Evolutionary conservation across 2,888 invertebrate genomes (phyloP).

Genomic region (Galeopsomyia nigrocyanea): DNA sequence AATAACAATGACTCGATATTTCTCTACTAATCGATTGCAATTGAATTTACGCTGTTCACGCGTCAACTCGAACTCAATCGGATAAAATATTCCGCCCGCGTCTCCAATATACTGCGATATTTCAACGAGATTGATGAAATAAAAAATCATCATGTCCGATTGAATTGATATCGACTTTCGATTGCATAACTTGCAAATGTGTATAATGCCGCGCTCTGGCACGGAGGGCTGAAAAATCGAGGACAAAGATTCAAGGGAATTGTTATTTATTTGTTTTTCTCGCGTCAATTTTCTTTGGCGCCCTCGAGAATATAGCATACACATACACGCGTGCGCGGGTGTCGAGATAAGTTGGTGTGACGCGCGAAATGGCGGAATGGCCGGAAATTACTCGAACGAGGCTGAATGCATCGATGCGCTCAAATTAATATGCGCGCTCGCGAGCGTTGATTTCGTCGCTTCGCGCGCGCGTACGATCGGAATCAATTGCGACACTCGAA

Average conservation of each 20-base stretch:
- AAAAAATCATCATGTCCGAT: conserved; percentile 14
- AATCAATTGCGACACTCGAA: conserved; percentile 26
- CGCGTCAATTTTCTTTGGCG: conserved; percentile 26
- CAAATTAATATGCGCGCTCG: conserved; percentile 36
- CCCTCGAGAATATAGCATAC: neutral
- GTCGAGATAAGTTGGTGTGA: no score
- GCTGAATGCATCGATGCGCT: conserved; percentile 29
- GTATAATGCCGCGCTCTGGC: neutral
- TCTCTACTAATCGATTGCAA: no score
- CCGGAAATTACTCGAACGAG: conserved; percentile 33
- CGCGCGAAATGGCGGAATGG: conserved; percentile 18
- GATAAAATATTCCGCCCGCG: neutral
- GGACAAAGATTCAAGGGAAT: conserved; percentile 38
- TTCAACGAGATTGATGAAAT: neutral
- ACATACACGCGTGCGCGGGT: no score
- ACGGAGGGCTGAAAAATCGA: conserved; percentile 32
- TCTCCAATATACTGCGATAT: neutral
- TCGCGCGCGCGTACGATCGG: neutral
- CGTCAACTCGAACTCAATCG: no score
- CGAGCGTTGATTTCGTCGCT: conserved; percentile 5
- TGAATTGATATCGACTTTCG: conserved; percentile 28
- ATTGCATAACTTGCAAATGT: conserved; percentile 28
- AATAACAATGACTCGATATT: no score
- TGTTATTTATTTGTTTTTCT: conserved; percentile 39
- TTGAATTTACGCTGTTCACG: no score